phyloP scores from a whole-genome alignment of 2,888 invertebrate species.

The Shargacucullia verbasci region DNA sequence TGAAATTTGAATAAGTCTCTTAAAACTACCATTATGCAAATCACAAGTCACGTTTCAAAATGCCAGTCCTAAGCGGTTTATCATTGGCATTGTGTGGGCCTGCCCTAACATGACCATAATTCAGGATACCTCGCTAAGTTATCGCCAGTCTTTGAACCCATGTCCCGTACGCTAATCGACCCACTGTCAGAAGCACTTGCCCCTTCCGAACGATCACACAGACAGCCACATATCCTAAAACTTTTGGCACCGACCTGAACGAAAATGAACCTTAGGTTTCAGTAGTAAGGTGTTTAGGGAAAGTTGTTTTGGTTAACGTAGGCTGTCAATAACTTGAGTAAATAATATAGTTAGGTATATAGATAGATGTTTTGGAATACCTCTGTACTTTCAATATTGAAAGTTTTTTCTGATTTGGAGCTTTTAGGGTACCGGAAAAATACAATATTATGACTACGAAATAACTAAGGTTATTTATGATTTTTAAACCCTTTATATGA shows the following conservation, averaged over 20 bases:
- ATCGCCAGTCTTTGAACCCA: slow-evolving; percentile 75
- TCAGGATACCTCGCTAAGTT: slow-evolving; percentile 59
- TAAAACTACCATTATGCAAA: too few species aligned
- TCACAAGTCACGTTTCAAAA: too few species aligned
- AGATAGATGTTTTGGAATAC: slow-evolving; percentile 25
- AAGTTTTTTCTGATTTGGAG: neutral
- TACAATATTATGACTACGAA: too few species aligned
- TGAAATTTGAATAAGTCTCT: too few species aligned
- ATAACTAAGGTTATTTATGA: too few species aligned
- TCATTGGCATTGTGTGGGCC: slow-evolving; percentile 40
- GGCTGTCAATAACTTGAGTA: slow-evolving; percentile 52
- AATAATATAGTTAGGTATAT: slow-evolving; percentile 44
- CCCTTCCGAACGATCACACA: slow-evolving; percentile 77
- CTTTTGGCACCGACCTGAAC: slow-evolving; percentile 29
- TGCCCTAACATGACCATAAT: slow-evolving; percentile 51
- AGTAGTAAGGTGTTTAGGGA: slow-evolving; percentile 8
- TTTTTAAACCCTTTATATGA: too few species aligned
- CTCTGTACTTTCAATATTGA: slow-evolving; percentile 9
- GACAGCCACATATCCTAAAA: slow-evolving; percentile 60
- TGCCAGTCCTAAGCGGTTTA: slow-evolving; percentile 31
- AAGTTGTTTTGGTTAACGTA: slow-evolving; percentile 15
- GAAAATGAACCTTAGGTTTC: slow-evolving; percentile 31
- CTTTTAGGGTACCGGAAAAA: neutral
- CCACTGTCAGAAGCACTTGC: slow-evolving; percentile 82
- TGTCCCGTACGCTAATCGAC: slow-evolving; percentile 80